Percentiles rank a stretch among this genome's conserved stretches.
Evolutionary conservation across 2,797 vertebrate genomes (phyloP).

Genomic region (Catostomus latipinnis): DNA sequence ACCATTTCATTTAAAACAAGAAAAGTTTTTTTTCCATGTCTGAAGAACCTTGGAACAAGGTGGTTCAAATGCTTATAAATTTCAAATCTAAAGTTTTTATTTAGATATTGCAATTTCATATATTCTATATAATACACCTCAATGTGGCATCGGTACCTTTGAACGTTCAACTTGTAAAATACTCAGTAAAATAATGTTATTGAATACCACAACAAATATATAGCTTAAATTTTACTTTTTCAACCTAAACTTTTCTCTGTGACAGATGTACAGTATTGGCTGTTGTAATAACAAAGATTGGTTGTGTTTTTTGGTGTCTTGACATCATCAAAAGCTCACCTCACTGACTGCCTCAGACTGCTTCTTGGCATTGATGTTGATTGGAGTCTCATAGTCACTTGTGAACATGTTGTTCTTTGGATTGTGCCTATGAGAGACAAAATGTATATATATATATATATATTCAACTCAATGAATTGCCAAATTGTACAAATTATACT

Average conservation of each 20-base stretch:
- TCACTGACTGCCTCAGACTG: slow-evolving; percentile 84
- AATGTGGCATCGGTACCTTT: too few species aligned
- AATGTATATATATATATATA: neutral
- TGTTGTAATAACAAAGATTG: neutral
- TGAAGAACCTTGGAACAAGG: too few species aligned
- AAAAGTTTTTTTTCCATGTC: too few species aligned
- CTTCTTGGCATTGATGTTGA: slow-evolving; percentile 90
- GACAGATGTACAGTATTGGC: neutral
- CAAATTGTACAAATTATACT: neutral
- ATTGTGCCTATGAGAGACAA: slow-evolving; percentile 84
- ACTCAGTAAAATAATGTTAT: too few species aligned
- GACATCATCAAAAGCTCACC: slow-evolving; percentile 77
- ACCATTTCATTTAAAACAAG: too few species aligned
- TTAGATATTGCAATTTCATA: too few species aligned
- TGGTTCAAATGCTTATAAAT: too few species aligned
- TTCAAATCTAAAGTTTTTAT: too few species aligned
- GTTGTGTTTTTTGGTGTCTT: slow-evolving; percentile 15
- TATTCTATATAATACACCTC: too few species aligned
- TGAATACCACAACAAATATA: too few species aligned
- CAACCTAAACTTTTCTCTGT: neutral
- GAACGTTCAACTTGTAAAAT: too few species aligned
- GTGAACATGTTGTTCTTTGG: slow-evolving; percentile 96
- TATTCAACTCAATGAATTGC: neutral
- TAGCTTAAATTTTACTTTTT: too few species aligned
- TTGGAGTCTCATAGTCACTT: slow-evolving; percentile 89